Evolutionary conservation across 1,140 invertebrate species (phyloP).

Genomic region (Chrysomallon squamiferum): DNA sequence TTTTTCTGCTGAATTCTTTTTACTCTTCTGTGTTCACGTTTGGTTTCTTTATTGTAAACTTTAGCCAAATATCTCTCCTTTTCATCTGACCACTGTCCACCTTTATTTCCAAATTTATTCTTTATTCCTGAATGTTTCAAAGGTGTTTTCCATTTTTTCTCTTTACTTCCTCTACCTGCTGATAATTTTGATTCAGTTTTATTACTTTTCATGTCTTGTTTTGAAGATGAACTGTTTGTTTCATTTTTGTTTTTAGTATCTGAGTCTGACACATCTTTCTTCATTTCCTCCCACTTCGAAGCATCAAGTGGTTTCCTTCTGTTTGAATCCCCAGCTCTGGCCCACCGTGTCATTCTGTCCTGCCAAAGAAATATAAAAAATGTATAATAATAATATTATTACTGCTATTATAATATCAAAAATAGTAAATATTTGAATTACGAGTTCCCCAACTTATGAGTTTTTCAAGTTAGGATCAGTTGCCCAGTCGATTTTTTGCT

Average conservation of each 20-base stretch:
- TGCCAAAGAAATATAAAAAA: too few species aligned
- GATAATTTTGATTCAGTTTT: too few species aligned
- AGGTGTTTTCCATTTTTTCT: too few species aligned
- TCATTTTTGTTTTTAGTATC: neutral
- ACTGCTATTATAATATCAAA: too few species aligned
- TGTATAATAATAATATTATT: too few species aligned
- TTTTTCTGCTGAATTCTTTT: constrained; percentile 10
- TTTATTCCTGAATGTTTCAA: neutral
- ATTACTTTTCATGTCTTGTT: neutral
- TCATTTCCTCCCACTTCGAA: constrained; percentile 1
- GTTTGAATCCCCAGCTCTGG: neutral
- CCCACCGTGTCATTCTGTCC: constrained; percentile 5
- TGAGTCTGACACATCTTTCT: too few species aligned
- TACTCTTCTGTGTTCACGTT: constrained; percentile 9
- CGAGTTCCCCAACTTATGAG: too few species aligned
- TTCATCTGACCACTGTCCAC: neutral
- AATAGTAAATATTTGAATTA: too few species aligned
- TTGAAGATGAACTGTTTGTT: neutral
- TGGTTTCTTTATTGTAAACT: constrained; percentile 4
- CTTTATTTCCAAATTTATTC: neutral
- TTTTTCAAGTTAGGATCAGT: too few species aligned
- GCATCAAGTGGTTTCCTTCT: constrained; percentile 1
- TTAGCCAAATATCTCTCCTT: neutral
- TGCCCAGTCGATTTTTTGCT: too few species aligned
- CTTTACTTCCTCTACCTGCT: too few species aligned